Conservation (phyloP, 2,797 vertebrate genomes). For the Alauda arvensis region DNA sequence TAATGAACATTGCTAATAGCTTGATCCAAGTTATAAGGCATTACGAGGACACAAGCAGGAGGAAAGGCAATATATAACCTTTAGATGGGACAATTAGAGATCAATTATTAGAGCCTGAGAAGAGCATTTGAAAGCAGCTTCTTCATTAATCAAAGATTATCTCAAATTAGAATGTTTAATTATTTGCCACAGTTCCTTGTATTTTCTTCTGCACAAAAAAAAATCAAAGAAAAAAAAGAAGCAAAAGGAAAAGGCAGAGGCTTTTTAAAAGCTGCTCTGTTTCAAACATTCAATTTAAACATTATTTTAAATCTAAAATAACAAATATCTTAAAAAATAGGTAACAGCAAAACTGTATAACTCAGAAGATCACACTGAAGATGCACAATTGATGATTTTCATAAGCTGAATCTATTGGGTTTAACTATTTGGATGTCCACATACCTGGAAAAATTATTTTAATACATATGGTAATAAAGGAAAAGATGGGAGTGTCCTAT, state of each 20-base stretch:
- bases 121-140: constrained; percentile 29
- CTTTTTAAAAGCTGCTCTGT: not conserved
- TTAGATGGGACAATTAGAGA: constrained; percentile 59
- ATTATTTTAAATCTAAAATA: not conserved
- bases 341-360: not conserved
- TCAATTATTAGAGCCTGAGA: constrained; percentile 54
- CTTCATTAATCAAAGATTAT: constrained; percentile 62
- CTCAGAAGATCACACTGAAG: not conserved
- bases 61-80: constrained; percentile 65
- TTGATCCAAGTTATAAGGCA: constrained; percentile 28
- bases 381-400: not conserved
- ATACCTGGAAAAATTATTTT: not conserved
- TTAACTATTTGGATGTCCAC: not conserved
- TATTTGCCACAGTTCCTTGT: constrained; percentile 31
- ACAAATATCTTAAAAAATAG: not conserved
- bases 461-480: not conserved
- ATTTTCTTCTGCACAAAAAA: not conserved
- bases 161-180: constrained; percentile 60
- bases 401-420: not conserved
- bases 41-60: constrained; percentile 53
- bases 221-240: too few relatives aligned
- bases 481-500: not conserved
- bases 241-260: not conserved
- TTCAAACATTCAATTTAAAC: not conserved
- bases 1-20: constrained; percentile 58